Base-by-base conservation (phyloP, 2,113 vertebrate genomes). In the Balaeniceps rex region DNA sequence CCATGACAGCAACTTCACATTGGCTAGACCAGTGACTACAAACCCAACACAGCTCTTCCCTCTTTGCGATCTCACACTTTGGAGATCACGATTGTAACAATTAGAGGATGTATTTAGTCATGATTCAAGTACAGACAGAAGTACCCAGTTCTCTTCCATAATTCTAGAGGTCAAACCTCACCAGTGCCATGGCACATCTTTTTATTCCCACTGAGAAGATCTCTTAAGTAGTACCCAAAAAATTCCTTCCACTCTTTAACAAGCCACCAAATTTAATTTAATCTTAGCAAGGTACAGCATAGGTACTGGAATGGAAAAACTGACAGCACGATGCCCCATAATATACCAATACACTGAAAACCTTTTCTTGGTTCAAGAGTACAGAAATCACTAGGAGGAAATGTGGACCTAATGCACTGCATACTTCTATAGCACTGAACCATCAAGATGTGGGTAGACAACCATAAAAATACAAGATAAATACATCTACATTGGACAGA, bases 401-500 rank as follows among this genome's bases (percentile, higher is more conserved):
- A 34, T 0, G 2, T 0, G 12, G 55, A 80, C 18, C 34, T 14
- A 24, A 22, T 0, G 17, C 60, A 46, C n/a, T 0, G 18, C 0
- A 0, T 13, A n/a, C 6, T 21, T 33, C 47, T 12, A 40, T 0
- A 8, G 87, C 52, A 13, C 69, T 0, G 38, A 80, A 31, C 57
- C 17, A 7, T 0, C 55, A 4, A 24, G 46, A 14, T 1, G 13
- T 0, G 26, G 46, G 58, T 0, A 11, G 46, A 18, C 11, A 49
- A 44, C 49, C 28, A 6, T 5, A 22, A 54, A 74, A 86, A 47
- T 0, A 38, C 23, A 29, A 40, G 0, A 61, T 3, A 61, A 57
- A 72, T 19, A 40, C 11, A 61, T 0, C 40, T 10, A 47, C 26
- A 10, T 0, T 0, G 22, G 21, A 31, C 0, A 24, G 25, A 23